Evolutionary conservation across 92 coral and sea anemone genomes (phyloP).

Genomic region (Galaxea fascicularis): DNA sequence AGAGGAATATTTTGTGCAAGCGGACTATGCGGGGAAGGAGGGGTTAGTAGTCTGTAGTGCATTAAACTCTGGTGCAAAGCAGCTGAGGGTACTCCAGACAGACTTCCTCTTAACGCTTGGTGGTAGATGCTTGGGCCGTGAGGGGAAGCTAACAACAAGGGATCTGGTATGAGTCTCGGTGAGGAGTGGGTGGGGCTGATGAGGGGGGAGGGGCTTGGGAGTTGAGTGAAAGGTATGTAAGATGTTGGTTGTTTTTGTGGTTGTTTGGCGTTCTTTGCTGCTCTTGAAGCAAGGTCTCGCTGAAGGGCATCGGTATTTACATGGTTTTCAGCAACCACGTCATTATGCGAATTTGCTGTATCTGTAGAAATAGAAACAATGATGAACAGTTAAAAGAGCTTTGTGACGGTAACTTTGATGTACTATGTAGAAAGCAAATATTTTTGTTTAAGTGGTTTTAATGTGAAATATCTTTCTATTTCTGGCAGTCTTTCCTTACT

Average conservation of each 20-base stretch:
- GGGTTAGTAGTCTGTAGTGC: constrained; percentile 82
- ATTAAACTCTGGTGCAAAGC: constrained; percentile 75
- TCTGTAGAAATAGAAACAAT: constrained; percentile 1
- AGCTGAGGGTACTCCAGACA: constrained; percentile 61
- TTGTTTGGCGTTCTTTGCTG: constrained; percentile 59
- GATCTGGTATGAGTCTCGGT: constrained; percentile 84
- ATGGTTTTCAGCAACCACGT: constrained; percentile 23
- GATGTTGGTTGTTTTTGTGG: constrained; percentile 41
- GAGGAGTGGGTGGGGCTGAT: constrained; percentile 82
- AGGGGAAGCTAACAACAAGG: constrained; percentile 71
- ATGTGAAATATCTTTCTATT: too few species aligned
- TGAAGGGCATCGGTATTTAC: constrained; percentile 39
- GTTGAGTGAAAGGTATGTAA: constrained; percentile 42
- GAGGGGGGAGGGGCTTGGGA: constrained; percentile 64
- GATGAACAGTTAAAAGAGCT: not conserved
- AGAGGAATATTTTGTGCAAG: constrained; percentile 68
- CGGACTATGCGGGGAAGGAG: constrained; percentile 55
- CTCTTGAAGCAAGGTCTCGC: constrained; percentile 66
- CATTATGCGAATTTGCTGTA: constrained; percentile 27
- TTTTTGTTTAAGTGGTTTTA: too few species aligned
- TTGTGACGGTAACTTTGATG: too few species aligned
- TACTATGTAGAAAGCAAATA: too few species aligned
- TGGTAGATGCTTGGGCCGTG: constrained; percentile 84
- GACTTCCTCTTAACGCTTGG: constrained; percentile 76
- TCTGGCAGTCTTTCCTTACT: too few species aligned